These are phyloP conservation scores for Pollenia griseotomentosa DNA, from an alignment of 2,888 invertebrate genomes.

Conservation along the genomic window DNA sequence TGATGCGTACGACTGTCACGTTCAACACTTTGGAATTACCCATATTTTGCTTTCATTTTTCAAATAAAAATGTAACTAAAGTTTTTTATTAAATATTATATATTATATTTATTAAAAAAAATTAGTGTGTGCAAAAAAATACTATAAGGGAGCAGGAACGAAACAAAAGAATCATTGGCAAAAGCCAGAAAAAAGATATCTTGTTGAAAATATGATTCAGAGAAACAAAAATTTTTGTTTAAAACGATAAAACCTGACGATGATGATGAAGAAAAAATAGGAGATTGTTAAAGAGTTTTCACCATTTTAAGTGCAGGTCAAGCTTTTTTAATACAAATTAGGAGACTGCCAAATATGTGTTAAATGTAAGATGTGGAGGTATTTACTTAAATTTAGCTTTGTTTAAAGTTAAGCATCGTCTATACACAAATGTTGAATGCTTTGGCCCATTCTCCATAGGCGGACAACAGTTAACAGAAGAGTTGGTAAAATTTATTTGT, in stretches of 20 bases:
- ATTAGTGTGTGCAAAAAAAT: no score
- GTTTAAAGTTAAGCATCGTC: slow-evolving; percentile 87
- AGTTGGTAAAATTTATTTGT: slow-evolving; percentile 87
- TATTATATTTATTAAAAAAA: no score
- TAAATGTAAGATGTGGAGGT: slow-evolving; percentile 86
- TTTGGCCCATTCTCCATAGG: slow-evolving; percentile 87
- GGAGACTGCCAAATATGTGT: slow-evolving; percentile 86
- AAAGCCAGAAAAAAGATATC: slow-evolving; percentile 86
- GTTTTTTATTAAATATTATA: no score
- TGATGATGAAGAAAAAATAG: slow-evolving; percentile 80
- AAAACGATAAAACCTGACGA: slow-evolving; percentile 81
- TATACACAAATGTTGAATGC: slow-evolving; percentile 87
- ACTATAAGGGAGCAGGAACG: slow-evolving; percentile 84
- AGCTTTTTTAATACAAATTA: slow-evolving; percentile 85
- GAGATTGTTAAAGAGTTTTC: slow-evolving; percentile 86
- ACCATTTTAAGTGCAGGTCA: slow-evolving; percentile 87
- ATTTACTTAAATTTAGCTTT: slow-evolving; percentile 89
- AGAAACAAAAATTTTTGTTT: slow-evolving; percentile 79
- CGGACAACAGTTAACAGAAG: slow-evolving; percentile 89
- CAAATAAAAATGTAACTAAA: no score
- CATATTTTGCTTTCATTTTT: no score
- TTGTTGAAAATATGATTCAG: slow-evolving; percentile 80
- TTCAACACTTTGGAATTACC: no score
- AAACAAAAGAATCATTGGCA: slow-evolving; percentile 85
- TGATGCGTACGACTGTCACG: no score